A percentile compares a stretch with the other conserved stretches of the same genome.
Evolutionary conservation across 2,113 vertebrate genomes (phyloP).

Genomic region (Prolemur simus): DNA sequence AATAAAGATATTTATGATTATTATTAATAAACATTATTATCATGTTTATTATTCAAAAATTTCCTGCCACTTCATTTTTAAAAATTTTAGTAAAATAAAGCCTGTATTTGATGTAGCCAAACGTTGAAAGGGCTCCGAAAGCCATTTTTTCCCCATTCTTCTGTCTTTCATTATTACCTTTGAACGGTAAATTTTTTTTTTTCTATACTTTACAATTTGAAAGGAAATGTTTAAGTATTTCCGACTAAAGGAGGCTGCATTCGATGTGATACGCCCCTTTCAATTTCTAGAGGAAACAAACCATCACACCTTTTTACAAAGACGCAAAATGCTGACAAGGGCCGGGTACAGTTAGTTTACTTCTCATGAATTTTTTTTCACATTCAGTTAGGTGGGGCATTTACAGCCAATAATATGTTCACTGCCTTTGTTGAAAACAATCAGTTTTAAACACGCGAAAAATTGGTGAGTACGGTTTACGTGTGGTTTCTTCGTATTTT

Average conservation of each 20-base stretch:
- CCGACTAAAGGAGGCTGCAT: too few relatives aligned
- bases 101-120: neutral
- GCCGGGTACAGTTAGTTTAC: neutral
- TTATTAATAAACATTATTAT: too few relatives aligned
- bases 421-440: neutral
- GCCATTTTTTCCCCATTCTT: neutral
- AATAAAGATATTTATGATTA: too few relatives aligned
- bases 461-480: too few relatives aligned
- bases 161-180: neutral
- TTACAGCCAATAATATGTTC: neutral
- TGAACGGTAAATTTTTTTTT: neutral
- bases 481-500: neutral
- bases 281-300: neutral
- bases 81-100: neutral
- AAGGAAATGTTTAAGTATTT: neutral
- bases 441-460: neutral
- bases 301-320: neutral
- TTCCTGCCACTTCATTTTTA: neutral
- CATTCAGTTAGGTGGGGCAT: neutral
- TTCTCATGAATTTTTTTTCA: neutral
- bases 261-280: neutral
- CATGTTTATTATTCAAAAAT: neutral
- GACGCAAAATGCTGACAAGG: neutral
- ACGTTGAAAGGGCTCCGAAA: neutral
- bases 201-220: neutral